phyloP scores from a whole-genome alignment of 2,113 vertebrate genomes.

The Phocoena phocoena region DNA sequence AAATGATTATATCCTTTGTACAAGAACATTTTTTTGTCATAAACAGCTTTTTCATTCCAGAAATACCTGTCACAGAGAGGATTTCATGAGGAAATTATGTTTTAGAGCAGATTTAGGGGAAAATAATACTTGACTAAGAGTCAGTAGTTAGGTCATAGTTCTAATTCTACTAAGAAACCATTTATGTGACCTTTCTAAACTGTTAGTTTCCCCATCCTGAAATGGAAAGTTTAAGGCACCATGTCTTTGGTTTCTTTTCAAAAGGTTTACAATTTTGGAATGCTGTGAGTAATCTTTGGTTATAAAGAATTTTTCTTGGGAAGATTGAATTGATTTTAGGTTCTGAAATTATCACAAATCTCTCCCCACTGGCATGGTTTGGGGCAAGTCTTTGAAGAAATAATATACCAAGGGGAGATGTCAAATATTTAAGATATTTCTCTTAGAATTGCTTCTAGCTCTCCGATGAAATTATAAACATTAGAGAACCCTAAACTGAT shows the following conservation, averaged over 20 bases:
- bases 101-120: not conserved
- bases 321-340: not conserved
- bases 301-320: not conserved
- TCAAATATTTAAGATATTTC: not conserved
- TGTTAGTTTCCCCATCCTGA: not conserved
- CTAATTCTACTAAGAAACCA: not conserved
- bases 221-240: not conserved
- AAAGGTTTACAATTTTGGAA: not conserved
- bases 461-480: not conserved
- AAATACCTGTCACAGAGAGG: not conserved
- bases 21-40: not conserved
- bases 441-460: not conserved
- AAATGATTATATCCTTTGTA: not conserved
- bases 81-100: not conserved
- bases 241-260: not conserved
- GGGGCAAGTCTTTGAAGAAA: not conserved
- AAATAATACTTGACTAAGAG: not conserved
- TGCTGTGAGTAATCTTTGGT: not conserved
- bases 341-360: not conserved
- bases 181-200: not conserved
- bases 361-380: not conserved
- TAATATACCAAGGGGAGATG: not conserved
- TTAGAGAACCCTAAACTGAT: not conserved
- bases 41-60: not conserved
- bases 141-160: not conserved